Base-by-base conservation (phyloP, 2,113 vertebrate genomes). In the Murina feae region DNA sequence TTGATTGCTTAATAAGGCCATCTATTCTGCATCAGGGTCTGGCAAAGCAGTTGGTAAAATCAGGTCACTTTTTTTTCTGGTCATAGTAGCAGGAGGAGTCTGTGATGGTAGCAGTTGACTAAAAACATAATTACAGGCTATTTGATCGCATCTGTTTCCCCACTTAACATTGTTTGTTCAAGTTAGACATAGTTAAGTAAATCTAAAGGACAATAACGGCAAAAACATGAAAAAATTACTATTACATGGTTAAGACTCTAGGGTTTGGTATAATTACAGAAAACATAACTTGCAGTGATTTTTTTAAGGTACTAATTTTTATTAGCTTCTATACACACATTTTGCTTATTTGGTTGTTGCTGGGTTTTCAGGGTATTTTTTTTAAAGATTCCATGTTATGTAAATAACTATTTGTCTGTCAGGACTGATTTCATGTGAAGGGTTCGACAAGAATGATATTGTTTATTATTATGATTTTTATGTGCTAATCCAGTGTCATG, bases 1-100 rank as follows among this genome's bases (percentile, higher is more conserved):
- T 97, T 98, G 98, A 98, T 98, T 98, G 98, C 98, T 98, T 98
- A 98, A 98, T 98, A 98, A 98, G 98, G 97, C 98, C 98, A 97
- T 98, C 98, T 98, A 98, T 98, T 98, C 98, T 98, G 96, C 97
- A 97, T 98, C 97, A 97, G 96, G 97, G 94, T 96, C 97, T 98
- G 98, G 98, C 98, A 98, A 98, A 95, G 97, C 97, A 98, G 97
- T 97, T 98, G 97, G 97, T 97, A 94, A 98, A 98, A 98, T 98
- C 98, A 98, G 98, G 98, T 98, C 98, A 98, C 97, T 98, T 98
- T 98, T 98, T 98, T 98, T 98, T 97, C 98, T 98, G 98, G 98
- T 98, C 98, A 97, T 95, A 98, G 97, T 98, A 98, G 97, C 98
- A 98, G 98, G 96, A 98, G 97, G 96, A 98, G 98, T 93, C 97